Evolutionary conservation across 2,113 vertebrate species (phyloP).

Genomic region (Sebastes schlegelii): DNA sequence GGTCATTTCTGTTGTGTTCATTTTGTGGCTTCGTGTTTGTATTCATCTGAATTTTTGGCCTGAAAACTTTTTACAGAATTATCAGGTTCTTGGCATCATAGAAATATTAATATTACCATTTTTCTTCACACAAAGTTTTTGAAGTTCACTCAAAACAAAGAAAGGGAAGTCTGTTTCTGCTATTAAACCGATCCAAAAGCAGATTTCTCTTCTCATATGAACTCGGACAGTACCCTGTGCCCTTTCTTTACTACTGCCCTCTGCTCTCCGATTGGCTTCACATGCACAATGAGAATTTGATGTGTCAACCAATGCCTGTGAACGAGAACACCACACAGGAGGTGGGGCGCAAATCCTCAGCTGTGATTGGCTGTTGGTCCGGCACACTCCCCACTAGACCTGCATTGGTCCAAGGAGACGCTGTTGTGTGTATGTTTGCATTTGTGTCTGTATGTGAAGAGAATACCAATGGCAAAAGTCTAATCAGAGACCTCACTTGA

Average conservation of each 20-base stretch:
- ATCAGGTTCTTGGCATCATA: neutral
- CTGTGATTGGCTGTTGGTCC: constrained; percentile 73
- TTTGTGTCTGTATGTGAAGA: neutral
- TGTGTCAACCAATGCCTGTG: constrained; percentile 64
- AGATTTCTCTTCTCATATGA: constrained; percentile 1
- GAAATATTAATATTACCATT: neutral
- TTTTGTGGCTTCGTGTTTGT: neutral
- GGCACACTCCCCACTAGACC: constrained; percentile 41
- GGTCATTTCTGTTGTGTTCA: neutral
- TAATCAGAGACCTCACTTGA: constrained; percentile 27
- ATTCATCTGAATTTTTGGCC: neutral
- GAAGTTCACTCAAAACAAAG: neutral
- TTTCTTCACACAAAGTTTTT: neutral
- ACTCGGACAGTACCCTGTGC: neutral
- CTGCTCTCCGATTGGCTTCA: constrained; percentile 55
- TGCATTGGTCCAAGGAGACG: constrained; percentile 3
- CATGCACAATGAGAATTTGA: constrained; percentile 36
- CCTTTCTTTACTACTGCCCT: constrained; percentile 18
- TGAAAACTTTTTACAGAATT: neutral
- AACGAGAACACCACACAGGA: constrained; percentile 25
- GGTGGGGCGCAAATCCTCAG: constrained; percentile 70
- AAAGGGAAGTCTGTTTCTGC: neutral
- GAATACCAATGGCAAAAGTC: constrained; percentile 6
- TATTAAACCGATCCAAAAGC: neutral
- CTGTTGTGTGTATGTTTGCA: constrained; percentile 24